Evolutionary conservation across 2,797 vertebrate species (phyloP), one percentile per base, ranked within the genome.

Genomic region (Synaphobranchus kaupii): DNA sequence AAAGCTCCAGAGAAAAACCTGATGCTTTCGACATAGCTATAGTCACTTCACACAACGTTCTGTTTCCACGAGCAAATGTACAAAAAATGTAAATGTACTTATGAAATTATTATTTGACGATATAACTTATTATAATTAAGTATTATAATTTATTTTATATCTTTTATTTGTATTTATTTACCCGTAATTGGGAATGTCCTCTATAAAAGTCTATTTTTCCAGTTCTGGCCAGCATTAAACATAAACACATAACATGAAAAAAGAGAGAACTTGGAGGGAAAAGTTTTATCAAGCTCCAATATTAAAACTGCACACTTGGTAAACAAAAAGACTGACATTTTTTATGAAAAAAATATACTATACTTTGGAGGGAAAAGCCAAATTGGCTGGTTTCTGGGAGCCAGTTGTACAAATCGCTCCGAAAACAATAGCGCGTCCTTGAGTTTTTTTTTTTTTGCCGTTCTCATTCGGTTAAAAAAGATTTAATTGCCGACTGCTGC

Each of bases 391-490:
- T 86, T 88, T 88, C 87, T 89, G 71, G 71, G 85, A 54, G 87
- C 87, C 90, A 54, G 90, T 92, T 93, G 89, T 83, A 91, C 90
- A 92, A 90, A 91, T 89, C 88, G 66, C 89, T 90, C 87, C 20
- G 71, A 89, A 90, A 90, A 90, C 88, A 91, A 89, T 76, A 85
- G 87, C 25, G 83, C 82, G 89, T 84, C 52, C 52, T 87, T 48
- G 31, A 44, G 52, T 15, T 12, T 31, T 25, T 56, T 84, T 84
- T 56, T 84, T 84, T 50, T 12, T 31, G 47, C 22, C 84, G 7
- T 47, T 58, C 44, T 56, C 60, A 47, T 44, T 84, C 25, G 85
- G 83, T 81, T 47, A 12, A 85, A 56, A 78, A 44, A 17, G 86
- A 88, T 84, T 90, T 89, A 89, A 90, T 88, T 90, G 88, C 58